Conservation (phyloP, 2,888 invertebrate genomes). For the Dynastes tityus region DNA sequence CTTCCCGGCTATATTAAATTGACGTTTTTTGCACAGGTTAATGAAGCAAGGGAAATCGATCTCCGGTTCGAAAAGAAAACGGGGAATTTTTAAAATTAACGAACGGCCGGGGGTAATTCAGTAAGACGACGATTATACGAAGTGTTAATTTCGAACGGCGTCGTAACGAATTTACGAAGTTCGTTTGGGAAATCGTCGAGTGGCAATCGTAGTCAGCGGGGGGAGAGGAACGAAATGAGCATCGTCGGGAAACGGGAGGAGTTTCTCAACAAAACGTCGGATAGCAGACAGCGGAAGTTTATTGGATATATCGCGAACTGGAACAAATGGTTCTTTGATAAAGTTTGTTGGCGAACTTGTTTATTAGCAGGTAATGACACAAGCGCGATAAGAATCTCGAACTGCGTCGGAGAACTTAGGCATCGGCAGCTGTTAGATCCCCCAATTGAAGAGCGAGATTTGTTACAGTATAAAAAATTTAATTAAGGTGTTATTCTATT, state of each 20-base stretch:
- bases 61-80: not conserved
- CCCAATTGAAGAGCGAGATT: not conserved
- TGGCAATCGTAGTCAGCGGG: not conserved
- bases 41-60: constrained; percentile 1
- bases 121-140: constrained; percentile 15
- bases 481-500: no score
- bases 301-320: constrained; percentile 22
- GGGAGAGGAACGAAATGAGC: not conserved
- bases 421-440: not conserved
- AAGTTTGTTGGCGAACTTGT: constrained; percentile 21
- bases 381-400: constrained; percentile 17
- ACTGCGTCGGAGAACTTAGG: not conserved
- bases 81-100: constrained; percentile 17
- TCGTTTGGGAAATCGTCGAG: not conserved
- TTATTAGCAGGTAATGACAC: constrained; percentile 25
- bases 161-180: constrained; percentile 25
- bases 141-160: constrained; percentile 26
- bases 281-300: constrained; percentile 16
- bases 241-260: not conserved
- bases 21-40: constrained; percentile 10
- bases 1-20: constrained; percentile 17
- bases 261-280: not conserved
- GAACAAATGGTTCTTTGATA: constrained; percentile 30
- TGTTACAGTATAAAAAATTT: no score
- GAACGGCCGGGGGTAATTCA: not conserved